phyloP scores from a whole-genome alignment of 2,797 vertebrate species.

The Microtus obscurus region DNA sequence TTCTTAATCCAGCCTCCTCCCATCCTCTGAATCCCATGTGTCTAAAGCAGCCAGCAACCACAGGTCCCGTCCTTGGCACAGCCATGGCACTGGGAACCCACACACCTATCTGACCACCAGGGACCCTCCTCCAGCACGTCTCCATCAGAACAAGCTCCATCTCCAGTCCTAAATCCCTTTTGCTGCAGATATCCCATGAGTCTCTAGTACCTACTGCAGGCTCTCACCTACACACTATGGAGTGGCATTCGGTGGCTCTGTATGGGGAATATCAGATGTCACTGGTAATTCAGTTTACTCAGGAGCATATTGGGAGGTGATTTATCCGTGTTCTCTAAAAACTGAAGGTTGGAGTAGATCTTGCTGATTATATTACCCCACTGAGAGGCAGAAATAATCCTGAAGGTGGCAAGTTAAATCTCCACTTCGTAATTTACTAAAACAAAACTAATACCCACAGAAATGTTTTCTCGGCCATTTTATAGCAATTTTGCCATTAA shows the following conservation, averaged over 20 bases:
- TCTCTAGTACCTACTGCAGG: background rate
- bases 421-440: slow-evolving; percentile 82
- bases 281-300: slow-evolving; percentile 70
- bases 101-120: too few species aligned
- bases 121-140: background rate
- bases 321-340: slow-evolving; percentile 76
- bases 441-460: slow-evolving; percentile 83
- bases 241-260: slow-evolving; percentile 9
- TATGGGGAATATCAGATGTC: slow-evolving; percentile 66
- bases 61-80: background rate
- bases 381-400: slow-evolving; percentile 86
- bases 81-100: background rate
- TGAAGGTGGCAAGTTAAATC: slow-evolving; percentile 81
- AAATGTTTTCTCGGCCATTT: slow-evolving; percentile 74
- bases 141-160: background rate
- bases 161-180: background rate
- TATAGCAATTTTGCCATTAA: slow-evolving; percentile 79
- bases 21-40: background rate
- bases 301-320: slow-evolving; percentile 61
- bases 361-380: slow-evolving; percentile 81
- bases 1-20: background rate
- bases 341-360: slow-evolving; percentile 72
- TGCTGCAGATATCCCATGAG: background rate
- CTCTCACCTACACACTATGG: background rate
- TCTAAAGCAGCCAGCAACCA: background rate